Evolutionary conservation across 92 coral and sea anemone species (phyloP), one percentile per base, ranked within the genome.

Genomic region (Pocillopora grandis): DNA sequence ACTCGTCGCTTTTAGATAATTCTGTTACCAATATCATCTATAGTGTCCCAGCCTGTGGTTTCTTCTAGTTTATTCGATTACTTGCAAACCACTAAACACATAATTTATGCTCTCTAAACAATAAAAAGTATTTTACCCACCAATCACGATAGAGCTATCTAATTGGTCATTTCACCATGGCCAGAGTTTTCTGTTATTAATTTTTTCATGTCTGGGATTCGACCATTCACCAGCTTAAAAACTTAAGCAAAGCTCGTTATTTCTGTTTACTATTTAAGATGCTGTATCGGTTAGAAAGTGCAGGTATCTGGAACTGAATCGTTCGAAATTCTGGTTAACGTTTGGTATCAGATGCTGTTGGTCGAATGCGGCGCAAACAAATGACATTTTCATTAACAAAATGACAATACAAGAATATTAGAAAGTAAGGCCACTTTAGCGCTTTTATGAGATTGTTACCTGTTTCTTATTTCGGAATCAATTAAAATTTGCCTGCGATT

Each of bases 131-230:
- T 48, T 14, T 72, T 42, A 9, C 4, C 63, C 27, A 62, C 86
- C 79, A 82, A 82, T 82, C 72, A 60, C 3, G n/a, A 10, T 17
- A 36, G 7, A 11, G 19, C 16, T 48, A 62, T 62, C 27, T 82
- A 72, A 82, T 82, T 82, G 48, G 61, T 49, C 62, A 18, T 82
- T 72, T 73, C 70, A 72, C 73, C 9, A 2, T 52, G 69, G 73
- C 73, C 73, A 82, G 73, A 82, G 12, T 82, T 72, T 72, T 79
- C 62, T 82, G 35, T 82, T 37, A 58, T 68, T 42, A 42, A 3
- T 42, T 42, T 57, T 70, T 59, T 62, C 27, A 8, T 56, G 31
- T 14, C 42, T 70, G 12, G 57, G 17, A 55, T 70, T 55, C 17
- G 75, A 70, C 33, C 55, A 70, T 70, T 19, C 21, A 7, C 21